These are phyloP conservation scores for Periophthalmodon schlosseri DNA, from an alignment of 2,113 vertebrate species.

Conservation along the genomic window DNA sequence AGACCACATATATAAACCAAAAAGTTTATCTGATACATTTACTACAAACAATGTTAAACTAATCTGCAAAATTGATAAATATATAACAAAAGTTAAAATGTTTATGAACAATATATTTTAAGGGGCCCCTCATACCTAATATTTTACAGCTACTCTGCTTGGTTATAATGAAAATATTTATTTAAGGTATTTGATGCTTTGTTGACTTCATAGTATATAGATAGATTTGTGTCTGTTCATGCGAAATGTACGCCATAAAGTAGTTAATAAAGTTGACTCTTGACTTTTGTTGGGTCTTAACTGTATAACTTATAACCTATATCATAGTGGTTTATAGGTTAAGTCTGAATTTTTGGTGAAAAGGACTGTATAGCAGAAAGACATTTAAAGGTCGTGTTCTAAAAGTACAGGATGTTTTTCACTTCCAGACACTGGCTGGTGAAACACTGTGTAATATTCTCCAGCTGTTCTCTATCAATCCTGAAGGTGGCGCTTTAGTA, in stretches of 20 bases:
- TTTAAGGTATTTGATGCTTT: too few relatives aligned
- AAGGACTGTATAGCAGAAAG: neutral
- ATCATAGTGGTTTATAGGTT: neutral
- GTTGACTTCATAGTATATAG: too few relatives aligned
- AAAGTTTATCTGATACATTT: neutral
- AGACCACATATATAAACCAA: neutral
- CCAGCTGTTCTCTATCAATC: neutral
- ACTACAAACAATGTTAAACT: neutral
- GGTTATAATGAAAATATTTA: too few relatives aligned
- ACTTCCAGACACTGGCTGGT: constrained; percentile 38
- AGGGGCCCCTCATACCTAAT: too few relatives aligned
- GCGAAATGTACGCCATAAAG: too few relatives aligned
- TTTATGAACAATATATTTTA: too few relatives aligned
- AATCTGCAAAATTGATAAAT: neutral
- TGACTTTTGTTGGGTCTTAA: too few relatives aligned
- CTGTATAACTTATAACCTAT: too few relatives aligned
- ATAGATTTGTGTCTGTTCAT: too few relatives aligned
- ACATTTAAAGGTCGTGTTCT: neutral
- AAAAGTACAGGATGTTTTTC: constrained; percentile 8
- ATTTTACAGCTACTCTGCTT: too few relatives aligned
- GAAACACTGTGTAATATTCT: constrained; percentile 56
- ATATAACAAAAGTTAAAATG: too few relatives aligned
- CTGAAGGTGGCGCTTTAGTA: constrained; percentile 53
- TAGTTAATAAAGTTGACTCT: too few relatives aligned
- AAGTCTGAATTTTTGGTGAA: neutral